phyloP scores from a whole-genome alignment of 2,888 invertebrate genomes.

The Heteropelma amictum region DNA sequence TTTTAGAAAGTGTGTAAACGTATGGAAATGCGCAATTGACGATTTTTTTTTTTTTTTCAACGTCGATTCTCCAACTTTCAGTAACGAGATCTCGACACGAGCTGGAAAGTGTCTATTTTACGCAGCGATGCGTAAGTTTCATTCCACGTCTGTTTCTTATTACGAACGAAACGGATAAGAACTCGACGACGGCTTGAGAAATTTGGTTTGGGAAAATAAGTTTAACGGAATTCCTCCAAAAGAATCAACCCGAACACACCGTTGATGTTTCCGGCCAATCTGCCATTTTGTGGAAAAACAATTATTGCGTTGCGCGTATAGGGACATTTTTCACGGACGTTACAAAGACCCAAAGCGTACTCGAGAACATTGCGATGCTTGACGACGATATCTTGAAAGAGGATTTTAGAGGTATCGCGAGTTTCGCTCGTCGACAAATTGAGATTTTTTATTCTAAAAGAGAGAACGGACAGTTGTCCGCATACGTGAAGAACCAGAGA shows the following conservation, averaged over 20 bases:
- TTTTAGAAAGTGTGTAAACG: no score
- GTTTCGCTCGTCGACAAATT: no score
- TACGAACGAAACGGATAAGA: no score
- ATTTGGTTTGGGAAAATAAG: background rate
- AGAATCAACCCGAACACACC: no score
- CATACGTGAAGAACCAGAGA: conserved; percentile 41
- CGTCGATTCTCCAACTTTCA: no score
- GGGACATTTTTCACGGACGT: background rate
- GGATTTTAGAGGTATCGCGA: background rate
- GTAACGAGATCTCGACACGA: no score
- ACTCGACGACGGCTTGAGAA: background rate
- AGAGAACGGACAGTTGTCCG: conserved; percentile 34
- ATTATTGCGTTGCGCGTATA: background rate
- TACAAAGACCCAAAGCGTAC: background rate
- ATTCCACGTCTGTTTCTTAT: no score
- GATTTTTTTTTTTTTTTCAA: no score
- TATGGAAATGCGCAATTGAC: no score
- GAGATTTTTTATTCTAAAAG: conserved; percentile 37
- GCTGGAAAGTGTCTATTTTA: no score
- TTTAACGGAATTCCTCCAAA: background rate
- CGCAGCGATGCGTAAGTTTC: no score
- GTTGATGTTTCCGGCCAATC: no score
- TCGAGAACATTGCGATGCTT: conserved; percentile 20
- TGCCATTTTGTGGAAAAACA: background rate
- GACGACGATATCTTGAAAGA: background rate